These are phyloP conservation scores for Neopelma chrysocephalum DNA, from an alignment of 2,797 vertebrate genomes.

Conservation along the genomic window DNA sequence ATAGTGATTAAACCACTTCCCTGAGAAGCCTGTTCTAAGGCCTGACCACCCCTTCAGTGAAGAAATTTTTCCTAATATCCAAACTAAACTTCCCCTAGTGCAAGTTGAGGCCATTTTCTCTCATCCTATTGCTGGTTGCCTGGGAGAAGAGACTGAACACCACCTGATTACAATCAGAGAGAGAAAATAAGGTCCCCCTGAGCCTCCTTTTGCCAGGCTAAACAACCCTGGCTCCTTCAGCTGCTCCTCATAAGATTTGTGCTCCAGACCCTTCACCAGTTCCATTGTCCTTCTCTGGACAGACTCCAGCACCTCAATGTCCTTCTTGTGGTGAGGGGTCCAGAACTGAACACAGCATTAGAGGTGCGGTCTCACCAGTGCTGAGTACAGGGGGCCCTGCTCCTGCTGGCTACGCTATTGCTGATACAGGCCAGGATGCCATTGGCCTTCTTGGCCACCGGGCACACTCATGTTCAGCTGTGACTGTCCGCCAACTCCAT, in stretches of 20 bases:
- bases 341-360: not conserved
- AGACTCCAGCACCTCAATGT: accelerated
- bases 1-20: not conserved
- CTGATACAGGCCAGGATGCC: not conserved
- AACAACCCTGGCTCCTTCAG: not conserved
- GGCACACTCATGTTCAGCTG: not conserved
- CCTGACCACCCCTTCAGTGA: not conserved
- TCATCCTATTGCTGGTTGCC: not conserved
- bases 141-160: not conserved
- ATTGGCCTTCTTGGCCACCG: not conserved
- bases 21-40: not conserved
- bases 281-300: not conserved
- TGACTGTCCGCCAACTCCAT: not conserved
- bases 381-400: accelerated
- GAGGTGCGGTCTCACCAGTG: not conserved
- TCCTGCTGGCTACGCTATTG: not conserved
- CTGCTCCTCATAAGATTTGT: not conserved
- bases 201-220: not conserved
- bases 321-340: not conserved
- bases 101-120: not conserved
- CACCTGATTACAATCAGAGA: not conserved
- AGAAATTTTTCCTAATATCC: not conserved
- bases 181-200: not conserved
- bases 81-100: not conserved
- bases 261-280: not conserved